These are phyloP conservation scores for Anarsia innoxiella DNA, from an alignment of 2,888 invertebrate genomes.

Conservation along the genomic window DNA sequence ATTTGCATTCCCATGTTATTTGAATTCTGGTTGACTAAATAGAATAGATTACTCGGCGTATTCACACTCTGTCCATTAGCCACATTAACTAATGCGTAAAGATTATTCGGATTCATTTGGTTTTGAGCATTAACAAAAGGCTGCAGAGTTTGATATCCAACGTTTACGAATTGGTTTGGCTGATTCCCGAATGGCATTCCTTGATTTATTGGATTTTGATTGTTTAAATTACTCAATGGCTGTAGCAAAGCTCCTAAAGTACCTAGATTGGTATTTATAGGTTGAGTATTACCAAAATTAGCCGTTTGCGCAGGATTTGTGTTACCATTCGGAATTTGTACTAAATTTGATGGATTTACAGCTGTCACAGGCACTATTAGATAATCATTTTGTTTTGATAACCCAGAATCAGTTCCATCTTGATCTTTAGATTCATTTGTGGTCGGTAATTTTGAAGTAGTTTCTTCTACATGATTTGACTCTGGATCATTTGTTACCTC, in stretches of 20 bases:
- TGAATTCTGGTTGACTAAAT: not conserved
- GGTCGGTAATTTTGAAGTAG: not conserved
- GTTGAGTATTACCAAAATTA: not conserved
- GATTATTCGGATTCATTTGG: not conserved
- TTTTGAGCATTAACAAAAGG: not conserved
- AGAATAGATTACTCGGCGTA: not conserved
- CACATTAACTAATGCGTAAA: not conserved
- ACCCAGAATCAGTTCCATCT: not conserved
- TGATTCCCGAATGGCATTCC: not conserved
- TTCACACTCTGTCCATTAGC: not conserved
- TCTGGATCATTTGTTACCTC: not conserved
- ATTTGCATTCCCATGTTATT: not conserved
- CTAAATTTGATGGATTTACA: not conserved
- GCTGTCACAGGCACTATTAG: not conserved
- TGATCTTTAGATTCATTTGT: not conserved
- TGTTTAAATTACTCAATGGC: not conserved
- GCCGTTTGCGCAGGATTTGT: not conserved
- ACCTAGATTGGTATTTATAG: not conserved
- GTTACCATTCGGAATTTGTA: not conserved
- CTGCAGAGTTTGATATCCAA: too few species aligned
- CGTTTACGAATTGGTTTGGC: not conserved
- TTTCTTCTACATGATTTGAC: not conserved
- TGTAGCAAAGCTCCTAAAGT: too few species aligned
- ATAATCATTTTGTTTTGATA: constrained; percentile 2
- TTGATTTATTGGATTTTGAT: not conserved